Conservation (phyloP, 2,888 invertebrate genomes). For the Oeneis ivallda region DNA sequence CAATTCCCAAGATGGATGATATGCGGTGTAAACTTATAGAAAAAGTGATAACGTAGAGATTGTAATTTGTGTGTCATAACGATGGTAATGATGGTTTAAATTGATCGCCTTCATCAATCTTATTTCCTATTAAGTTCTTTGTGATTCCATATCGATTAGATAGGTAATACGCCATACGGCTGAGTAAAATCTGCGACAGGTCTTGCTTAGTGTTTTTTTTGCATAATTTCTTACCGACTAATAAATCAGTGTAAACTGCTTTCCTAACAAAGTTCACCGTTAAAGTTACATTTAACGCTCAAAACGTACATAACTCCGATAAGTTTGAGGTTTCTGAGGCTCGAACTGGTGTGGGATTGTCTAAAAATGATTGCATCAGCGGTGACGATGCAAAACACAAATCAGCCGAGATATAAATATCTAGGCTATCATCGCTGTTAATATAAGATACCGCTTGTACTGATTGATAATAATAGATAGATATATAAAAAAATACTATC, state of each 20-base stretch:
- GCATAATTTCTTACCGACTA: background rate
- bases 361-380: too few species aligned
- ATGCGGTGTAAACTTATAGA: background rate
- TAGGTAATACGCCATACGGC: background rate
- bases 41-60: conserved; percentile 1
- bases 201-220: background rate
- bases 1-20: background rate
- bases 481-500: conserved; percentile 29
- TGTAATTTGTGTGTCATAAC: conserved; percentile 8
- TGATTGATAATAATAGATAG: background rate
- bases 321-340: too few species aligned
- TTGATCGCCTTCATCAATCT: conserved; percentile 17
- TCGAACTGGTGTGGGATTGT: too few species aligned
- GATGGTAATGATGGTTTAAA: conserved; percentile 7
- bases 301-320: too few species aligned
- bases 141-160: background rate
- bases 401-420: too few species aligned
- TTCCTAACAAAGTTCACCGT: too few species aligned
- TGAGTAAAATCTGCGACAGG: background rate
- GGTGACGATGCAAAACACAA: too few species aligned
- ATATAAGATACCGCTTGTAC: too few species aligned
- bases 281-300: too few species aligned
- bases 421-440: too few species aligned
- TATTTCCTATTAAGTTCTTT: conserved; percentile 10
- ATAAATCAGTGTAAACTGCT: background rate